Evolutionary conservation across 2,113 vertebrate species (phyloP).

Genomic region (Callithrix jacchus): DNA sequence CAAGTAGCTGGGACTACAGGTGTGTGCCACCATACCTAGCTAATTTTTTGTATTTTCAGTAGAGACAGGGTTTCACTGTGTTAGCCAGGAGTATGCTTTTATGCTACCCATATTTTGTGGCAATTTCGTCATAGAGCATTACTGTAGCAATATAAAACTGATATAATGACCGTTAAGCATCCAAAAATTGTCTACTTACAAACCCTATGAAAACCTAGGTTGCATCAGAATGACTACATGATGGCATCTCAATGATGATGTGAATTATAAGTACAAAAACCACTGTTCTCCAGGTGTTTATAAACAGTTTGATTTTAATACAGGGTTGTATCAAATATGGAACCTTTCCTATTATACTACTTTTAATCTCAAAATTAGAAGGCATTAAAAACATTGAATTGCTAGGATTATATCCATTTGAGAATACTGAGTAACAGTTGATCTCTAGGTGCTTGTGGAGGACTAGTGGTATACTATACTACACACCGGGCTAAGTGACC

Average conservation of each 20-base stretch:
- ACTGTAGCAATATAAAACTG: constrained; percentile 31
- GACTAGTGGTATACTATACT: neutral
- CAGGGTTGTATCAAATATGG: neutral
- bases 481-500: neutral
- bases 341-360: neutral
- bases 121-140: neutral
- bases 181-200: constrained; percentile 21
- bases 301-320: constrained; percentile 14
- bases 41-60: too few relatives aligned
- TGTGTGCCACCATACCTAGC: too few relatives aligned
- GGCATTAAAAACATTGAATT: neutral
- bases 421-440: neutral
- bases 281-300: neutral
- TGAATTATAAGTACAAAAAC: neutral
- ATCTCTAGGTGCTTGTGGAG: neutral
- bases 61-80: too few relatives aligned
- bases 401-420: neutral
- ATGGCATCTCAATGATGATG: neutral
- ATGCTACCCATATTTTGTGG: neutral
- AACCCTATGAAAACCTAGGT: neutral
- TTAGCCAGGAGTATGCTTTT: neutral
- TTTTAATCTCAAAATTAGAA: constrained; percentile 39
- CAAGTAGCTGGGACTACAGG: too few relatives aligned
- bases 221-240: neutral
- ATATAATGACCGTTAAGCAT: neutral